These are phyloP conservation scores for Aricia agestis DNA, from an alignment of 1,140 invertebrate genomes.

Conservation along the genomic window DNA sequence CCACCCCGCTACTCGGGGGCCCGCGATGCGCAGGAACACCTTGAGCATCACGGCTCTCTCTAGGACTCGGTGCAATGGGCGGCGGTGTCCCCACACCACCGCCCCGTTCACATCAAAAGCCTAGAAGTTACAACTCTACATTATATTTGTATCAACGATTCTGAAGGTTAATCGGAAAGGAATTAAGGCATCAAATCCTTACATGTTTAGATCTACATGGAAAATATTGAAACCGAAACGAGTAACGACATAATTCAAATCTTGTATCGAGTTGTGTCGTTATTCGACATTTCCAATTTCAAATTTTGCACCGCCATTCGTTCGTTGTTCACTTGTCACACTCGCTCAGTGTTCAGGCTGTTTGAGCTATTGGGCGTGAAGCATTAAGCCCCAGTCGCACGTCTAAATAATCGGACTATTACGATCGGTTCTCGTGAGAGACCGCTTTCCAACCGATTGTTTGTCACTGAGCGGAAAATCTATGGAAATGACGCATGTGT, in stretches of 20 bases:
- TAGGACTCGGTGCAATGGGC: too few relatives aligned
- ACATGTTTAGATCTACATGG: too few relatives aligned
- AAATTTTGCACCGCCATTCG: not conserved
- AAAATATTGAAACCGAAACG: too few relatives aligned
- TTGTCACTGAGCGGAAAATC: slow-evolving; percentile 10
- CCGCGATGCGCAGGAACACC: too few relatives aligned
- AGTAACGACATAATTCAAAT: not conserved
- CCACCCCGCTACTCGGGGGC: too few relatives aligned
- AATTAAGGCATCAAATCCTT: too few relatives aligned
- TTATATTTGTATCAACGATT: too few relatives aligned
- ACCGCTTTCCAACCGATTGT: slow-evolving; percentile 6
- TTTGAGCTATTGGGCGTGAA: not conserved
- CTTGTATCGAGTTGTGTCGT: not conserved
- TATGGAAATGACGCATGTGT: slow-evolving; percentile 1
- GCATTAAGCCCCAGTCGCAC: not conserved
- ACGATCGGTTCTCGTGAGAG: slow-evolving; percentile 12
- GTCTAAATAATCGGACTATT: slow-evolving; percentile 5
- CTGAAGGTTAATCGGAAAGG: too few relatives aligned
- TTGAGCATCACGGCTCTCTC: too few relatives aligned
- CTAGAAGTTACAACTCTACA: too few relatives aligned
- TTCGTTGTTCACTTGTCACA: not conserved
- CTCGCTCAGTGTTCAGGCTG: not conserved
- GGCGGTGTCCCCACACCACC: too few relatives aligned
- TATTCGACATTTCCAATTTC: not conserved
- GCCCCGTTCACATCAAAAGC: not conserved